A percentile compares a stretch with the other conserved stretches of the same genome.
These are phyloP conservation scores for Phoxinus dragarum DNA, from an alignment of 2,797 vertebrate genomes.

Conservation along the genomic window DNA sequence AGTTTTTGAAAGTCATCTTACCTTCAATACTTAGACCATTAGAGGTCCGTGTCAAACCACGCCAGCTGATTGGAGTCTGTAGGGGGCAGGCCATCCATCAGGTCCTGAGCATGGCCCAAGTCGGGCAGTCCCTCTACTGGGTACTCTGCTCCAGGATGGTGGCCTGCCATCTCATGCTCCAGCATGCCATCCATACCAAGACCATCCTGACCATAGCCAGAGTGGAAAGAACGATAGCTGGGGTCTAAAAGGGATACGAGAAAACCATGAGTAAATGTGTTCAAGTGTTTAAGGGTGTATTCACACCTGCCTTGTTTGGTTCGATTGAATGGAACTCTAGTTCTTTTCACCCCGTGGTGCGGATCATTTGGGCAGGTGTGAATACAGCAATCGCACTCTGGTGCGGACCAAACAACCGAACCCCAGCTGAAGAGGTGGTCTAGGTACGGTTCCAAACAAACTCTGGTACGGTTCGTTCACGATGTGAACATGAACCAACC, in stretches of 20 bases:
- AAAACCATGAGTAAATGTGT: background rate
- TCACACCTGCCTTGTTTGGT: too few relatives aligned
- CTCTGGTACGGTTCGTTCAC: too few relatives aligned
- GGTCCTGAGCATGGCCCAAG: conserved; percentile 97
- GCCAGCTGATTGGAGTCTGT: conserved; percentile 98
- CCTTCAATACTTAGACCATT: conserved; percentile 67
- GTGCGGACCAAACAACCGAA: too few relatives aligned
- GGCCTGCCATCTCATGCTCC: conserved; percentile 93
- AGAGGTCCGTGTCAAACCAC: conserved; percentile 99
- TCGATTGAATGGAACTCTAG: too few relatives aligned
- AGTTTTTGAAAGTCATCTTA: background rate
- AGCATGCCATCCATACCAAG: conserved; percentile 97
- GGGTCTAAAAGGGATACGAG: conserved; percentile 79
- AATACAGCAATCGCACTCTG: too few relatives aligned
- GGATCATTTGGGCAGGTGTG: too few relatives aligned
- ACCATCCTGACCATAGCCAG: conserved; percentile 93
- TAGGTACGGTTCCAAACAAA: too few relatives aligned
- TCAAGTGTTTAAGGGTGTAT: background rate
- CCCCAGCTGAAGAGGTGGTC: too few relatives aligned
- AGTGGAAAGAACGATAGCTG: conserved; percentile 93
- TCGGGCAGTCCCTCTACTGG: conserved; percentile 96
- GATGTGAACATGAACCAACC: too few relatives aligned
- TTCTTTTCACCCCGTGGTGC: too few relatives aligned
- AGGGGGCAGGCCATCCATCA: conserved; percentile 95
- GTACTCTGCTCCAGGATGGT: conserved; percentile 95